A percentile compares a stretch with the other conserved stretches of the same genome.
Conservation (phyloP, 2,888 invertebrate species). For the Spisula solida region DNA sequence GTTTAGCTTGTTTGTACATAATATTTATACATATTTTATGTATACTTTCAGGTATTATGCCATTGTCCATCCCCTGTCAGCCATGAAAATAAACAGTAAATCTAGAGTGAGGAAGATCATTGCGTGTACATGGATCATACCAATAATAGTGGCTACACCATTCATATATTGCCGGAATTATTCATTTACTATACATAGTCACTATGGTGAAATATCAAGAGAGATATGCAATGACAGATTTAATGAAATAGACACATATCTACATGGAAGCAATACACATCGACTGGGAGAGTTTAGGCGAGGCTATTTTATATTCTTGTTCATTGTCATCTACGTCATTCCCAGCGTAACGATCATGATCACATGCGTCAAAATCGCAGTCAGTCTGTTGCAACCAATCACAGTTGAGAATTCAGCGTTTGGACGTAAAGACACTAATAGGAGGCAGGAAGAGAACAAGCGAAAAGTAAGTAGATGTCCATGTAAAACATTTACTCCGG, state of each 20-base stretch:
- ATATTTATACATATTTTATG: background rate
- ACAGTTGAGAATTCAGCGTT: constrained; percentile 71
- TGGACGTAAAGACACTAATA: constrained; percentile 73
- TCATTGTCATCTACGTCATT: constrained; percentile 87
- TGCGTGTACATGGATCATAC: constrained; percentile 87
- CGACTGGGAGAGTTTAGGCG: constrained; percentile 79
- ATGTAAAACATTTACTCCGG: background rate
- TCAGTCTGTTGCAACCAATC: constrained; percentile 81
- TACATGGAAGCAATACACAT: constrained; percentile 72
- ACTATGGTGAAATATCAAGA: constrained; percentile 86
- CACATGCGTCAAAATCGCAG: constrained; percentile 82
- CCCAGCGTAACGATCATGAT: constrained; percentile 86
- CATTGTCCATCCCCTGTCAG: constrained; percentile 88
- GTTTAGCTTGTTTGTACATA: too few species aligned
- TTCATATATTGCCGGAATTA: constrained; percentile 79
- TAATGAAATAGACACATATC: constrained; percentile 83
- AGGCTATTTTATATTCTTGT: constrained; percentile 87
- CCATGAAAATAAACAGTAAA: constrained; percentile 86
- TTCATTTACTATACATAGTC: constrained; percentile 84
- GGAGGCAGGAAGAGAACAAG: constrained; percentile 84
- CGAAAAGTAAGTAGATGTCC: constrained; percentile 76
- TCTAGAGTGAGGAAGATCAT: constrained; percentile 87
- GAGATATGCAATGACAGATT: constrained; percentile 87
- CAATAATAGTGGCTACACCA: constrained; percentile 77
- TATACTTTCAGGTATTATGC: constrained; percentile 87